Evolutionary conservation across 1,140 invertebrate genomes (phyloP).

Genomic region (Orchestia grillus): DNA sequence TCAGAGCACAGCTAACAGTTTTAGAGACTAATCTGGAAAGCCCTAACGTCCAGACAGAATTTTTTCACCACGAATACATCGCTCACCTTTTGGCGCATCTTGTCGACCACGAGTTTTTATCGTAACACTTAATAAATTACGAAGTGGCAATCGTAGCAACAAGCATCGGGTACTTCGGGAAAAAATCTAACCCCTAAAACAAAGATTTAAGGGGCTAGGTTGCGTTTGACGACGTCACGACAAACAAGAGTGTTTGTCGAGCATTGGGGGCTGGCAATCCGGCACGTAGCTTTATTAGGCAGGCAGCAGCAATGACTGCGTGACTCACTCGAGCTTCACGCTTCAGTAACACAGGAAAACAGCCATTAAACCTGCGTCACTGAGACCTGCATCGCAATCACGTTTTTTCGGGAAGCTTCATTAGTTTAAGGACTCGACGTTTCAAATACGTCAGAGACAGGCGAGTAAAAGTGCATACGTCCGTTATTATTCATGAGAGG

Average conservation of each 20-base stretch:
- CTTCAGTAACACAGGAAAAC: conserved; percentile 7
- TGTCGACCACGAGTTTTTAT: neutral
- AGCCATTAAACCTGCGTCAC: neutral
- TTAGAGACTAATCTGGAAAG: neutral
- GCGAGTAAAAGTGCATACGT: neutral
- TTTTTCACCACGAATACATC: neutral
- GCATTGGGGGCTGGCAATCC: neutral
- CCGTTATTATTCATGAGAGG: neutral
- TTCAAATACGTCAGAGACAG: neutral
- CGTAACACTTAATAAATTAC: neutral
- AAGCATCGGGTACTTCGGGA: neutral
- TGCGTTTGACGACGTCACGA: neutral
- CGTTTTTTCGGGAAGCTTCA: neutral
- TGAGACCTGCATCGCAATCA: neutral
- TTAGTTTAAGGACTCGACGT: neutral
- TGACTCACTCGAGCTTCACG: neutral
- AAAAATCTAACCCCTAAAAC: neutral
- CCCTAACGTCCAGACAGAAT: neutral
- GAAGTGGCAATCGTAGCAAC: neutral
- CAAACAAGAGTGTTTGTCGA: neutral
- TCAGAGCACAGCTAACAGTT: no score
- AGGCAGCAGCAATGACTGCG: neutral
- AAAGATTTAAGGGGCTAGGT: neutral
- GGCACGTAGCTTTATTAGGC: neutral
- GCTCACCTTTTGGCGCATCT: no score